phyloP scores from a whole-genome alignment of 2,797 vertebrate genomes.

The Amblyraja radiata region DNA sequence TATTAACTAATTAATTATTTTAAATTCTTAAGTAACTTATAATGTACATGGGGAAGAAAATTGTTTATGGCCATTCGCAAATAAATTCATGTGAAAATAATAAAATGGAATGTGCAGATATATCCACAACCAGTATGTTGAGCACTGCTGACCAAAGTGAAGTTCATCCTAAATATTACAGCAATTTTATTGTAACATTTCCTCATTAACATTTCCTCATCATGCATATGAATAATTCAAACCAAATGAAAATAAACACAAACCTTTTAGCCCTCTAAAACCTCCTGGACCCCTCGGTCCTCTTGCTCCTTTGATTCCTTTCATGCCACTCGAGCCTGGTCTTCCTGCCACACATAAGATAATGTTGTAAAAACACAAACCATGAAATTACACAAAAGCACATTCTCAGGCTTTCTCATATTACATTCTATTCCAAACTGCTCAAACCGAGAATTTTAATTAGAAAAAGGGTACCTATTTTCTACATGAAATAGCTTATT shows the following conservation, averaged over 20 bases:
- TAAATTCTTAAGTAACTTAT: not conserved
- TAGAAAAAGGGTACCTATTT: too few species aligned
- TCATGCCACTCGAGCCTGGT: not conserved
- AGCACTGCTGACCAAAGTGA: too few species aligned
- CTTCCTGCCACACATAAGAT: not conserved
- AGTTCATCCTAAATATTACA: not conserved
- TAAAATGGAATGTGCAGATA: too few species aligned
- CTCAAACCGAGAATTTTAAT: not conserved
- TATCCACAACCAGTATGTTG: too few species aligned
- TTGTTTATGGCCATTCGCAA: too few species aligned
- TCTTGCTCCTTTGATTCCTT: constrained; percentile 46
- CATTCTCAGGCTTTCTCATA: not conserved
- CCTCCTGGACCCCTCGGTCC: constrained; percentile 57
- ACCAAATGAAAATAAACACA: not conserved
- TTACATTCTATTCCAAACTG: not conserved
- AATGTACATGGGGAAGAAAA: too few species aligned
- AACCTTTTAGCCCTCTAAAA: constrained; percentile 46
- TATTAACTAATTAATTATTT: not conserved
- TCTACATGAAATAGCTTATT: too few species aligned
- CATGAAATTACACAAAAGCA: not conserved
- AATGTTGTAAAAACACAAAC: not conserved
- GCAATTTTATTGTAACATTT: not conserved
- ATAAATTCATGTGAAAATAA: too few species aligned
- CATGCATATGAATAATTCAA: not conserved
- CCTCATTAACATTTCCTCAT: not conserved